Base-by-base conservation (phyloP, 2,797 vertebrate species). In the Odontamblyopus lacepedii region DNA sequence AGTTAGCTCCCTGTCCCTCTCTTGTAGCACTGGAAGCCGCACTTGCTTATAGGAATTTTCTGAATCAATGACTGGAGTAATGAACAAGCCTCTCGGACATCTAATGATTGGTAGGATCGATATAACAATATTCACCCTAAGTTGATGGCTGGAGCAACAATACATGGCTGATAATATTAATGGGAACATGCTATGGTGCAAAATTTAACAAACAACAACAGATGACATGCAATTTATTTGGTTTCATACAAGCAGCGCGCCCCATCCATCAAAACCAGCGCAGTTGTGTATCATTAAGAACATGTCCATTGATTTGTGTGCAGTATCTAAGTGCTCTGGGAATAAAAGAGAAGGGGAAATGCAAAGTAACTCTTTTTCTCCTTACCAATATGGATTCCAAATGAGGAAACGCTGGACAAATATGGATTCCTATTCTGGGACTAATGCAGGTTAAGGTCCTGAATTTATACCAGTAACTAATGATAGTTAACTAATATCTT, bases 41-140 rank as follows among this genome's bases (percentile, higher is more conserved):
- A 61, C 63, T 41, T 71, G 63, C 63, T 69, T 32, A 53, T n/a
- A 48, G 68, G 71, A 78, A 77, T 75, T 68, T 75, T 82, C 74
- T 66, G 38, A 69, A 83, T 89, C 75, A 74, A 79, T 87, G 76
- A 30, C 8, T 35, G 55, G 60, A 74, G 73, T 85, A 83, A 83
- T 85, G 78, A 84, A 75, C 63, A 76, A 69, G 64, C 71, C 61
- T 76, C 27, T 59, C 51, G 23, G 62, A 78, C 70, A 63, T 41
- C 15, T 73, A 82, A 81, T 63, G 67, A 84, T 78, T 65, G 32
- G 15, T 26, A 3, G 13, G 70, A 56, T 87, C 86, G 67, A 69
- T 87, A 69, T 19, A 5, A 2, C n/a, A 30, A 59, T 38, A 67
- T 26, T 69, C 72, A 57, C 48, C 8, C 4, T 35, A 23, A 23